These are phyloP conservation scores for Drosophila villosipedis DNA, from an alignment of 2,888 invertebrate genomes.

Conservation along the genomic window DNA sequence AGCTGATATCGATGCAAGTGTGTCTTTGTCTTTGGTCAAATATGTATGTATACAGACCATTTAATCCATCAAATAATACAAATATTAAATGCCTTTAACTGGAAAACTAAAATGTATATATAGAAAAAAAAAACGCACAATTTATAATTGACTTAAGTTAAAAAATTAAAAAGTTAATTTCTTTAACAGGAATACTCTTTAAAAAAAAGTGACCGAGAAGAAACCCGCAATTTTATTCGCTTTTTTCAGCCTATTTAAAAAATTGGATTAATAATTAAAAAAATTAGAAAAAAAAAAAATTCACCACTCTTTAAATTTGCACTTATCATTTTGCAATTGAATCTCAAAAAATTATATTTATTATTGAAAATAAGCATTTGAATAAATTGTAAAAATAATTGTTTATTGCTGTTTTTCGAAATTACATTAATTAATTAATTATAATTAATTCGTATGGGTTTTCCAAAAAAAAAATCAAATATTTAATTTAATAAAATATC, in stretches of 20 bases:
- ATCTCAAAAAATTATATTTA: not conserved
- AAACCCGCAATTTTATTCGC: not conserved
- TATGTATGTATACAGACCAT: not conserved
- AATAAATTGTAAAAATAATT: not conserved
- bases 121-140: not conserved
- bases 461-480: not conserved
- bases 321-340: too few relatives aligned
- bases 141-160: too few relatives aligned
- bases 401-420: not conserved
- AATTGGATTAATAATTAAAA: not conserved
- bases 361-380: not conserved
- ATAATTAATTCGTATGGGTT: not conserved
- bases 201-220: not conserved
- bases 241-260: not conserved
- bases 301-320: too few relatives aligned
- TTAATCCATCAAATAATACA: too few relatives aligned
- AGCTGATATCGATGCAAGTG: not conserved
- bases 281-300: not conserved
- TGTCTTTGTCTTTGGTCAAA: too few relatives aligned
- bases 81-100: not conserved
- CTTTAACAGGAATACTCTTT: not conserved
- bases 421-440: not conserved
- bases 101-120: not conserved
- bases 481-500: not conserved
- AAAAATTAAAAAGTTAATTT: not conserved